Percentiles rank a stretch among this genome's conserved stretches.
These are phyloP conservation scores for Drosophila sordidula DNA, from an alignment of 2,888 invertebrate species.

Conservation along the genomic window DNA sequence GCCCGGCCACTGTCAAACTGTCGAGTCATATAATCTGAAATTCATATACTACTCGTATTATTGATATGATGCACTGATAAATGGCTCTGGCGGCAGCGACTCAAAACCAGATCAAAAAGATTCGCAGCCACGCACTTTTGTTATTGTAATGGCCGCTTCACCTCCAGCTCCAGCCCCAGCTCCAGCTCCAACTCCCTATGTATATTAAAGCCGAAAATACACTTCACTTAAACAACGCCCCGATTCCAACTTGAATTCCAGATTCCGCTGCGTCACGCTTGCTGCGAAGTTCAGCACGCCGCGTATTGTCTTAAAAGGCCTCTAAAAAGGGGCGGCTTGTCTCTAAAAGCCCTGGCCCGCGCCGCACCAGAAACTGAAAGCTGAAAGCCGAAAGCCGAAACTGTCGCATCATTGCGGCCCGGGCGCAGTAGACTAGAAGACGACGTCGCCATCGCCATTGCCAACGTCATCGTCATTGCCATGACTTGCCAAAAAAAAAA, in stretches of 20 bases:
- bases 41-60: slow-evolving; percentile 64
- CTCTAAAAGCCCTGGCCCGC: slow-evolving; percentile 66
- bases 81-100: slow-evolving; percentile 49
- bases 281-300: slow-evolving; percentile 76
- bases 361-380: slow-evolving; percentile 35
- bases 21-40: slow-evolving; percentile 65
- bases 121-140: slow-evolving; percentile 64
- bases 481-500: slow-evolving; percentile 40
- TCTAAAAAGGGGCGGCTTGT: slow-evolving; percentile 55
- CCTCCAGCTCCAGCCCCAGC: not conserved
- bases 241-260: slow-evolving; percentile 17
- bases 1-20: slow-evolving; percentile 28
- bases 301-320: slow-evolving; percentile 72
- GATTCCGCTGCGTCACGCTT: slow-evolving; percentile 67
- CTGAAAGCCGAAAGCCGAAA: slow-evolving; percentile 32
- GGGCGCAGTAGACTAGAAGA: slow-evolving; percentile 76
- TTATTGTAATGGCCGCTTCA: slow-evolving; percentile 28
- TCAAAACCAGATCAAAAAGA: slow-evolving; percentile 76
- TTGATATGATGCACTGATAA: slow-evolving; percentile 76
- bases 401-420: slow-evolving; percentile 71
- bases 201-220: slow-evolving; percentile 54
- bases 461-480: slow-evolving; percentile 40
- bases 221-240: slow-evolving; percentile 55
- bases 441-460: slow-evolving; percentile 56
- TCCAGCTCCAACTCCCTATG: not conserved